Evolutionary conservation across 2,113 vertebrate genomes (phyloP).

Genomic region (Leptodactylus fuscus): DNA sequence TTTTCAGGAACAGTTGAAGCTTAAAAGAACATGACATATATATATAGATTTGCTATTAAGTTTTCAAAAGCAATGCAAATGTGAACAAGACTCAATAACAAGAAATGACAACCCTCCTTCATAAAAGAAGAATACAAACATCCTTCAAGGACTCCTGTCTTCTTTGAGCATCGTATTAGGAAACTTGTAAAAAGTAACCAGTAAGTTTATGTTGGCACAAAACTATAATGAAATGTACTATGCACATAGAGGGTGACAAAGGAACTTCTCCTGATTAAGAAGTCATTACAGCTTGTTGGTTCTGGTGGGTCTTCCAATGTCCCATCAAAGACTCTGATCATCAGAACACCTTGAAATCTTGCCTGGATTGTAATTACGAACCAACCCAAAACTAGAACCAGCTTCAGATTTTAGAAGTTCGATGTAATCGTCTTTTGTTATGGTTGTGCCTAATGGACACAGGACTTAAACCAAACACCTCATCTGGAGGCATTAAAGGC

Average conservation of each 20-base stretch:
- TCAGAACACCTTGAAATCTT: neutral
- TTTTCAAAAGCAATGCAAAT: neutral
- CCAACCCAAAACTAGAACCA: too few relatives aligned
- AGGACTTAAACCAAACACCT: neutral
- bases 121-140: neutral
- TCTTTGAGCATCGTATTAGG: neutral
- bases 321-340: neutral
- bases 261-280: neutral
- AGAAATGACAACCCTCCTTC: neutral
- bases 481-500: constrained; percentile 74
- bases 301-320: neutral
- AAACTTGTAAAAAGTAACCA: neutral
- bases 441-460: constrained; percentile 4
- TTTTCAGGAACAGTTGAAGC: too few relatives aligned
- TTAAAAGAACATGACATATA: too few relatives aligned
- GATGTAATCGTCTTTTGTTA: constrained; percentile 40
- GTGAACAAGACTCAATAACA: neutral
- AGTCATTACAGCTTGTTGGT: too few relatives aligned
- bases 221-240: neutral
- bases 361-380: neutral
- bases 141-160: neutral
- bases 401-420: constrained; percentile 50
- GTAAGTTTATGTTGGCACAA: too few relatives aligned
- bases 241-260: neutral
- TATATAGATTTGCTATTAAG: neutral